Percentiles rank a stretch among this genome's conserved stretches.
Evolutionary conservation across 1,140 invertebrate genomes (phyloP).

Genomic region (Pomphorhynchus laevis): DNA sequence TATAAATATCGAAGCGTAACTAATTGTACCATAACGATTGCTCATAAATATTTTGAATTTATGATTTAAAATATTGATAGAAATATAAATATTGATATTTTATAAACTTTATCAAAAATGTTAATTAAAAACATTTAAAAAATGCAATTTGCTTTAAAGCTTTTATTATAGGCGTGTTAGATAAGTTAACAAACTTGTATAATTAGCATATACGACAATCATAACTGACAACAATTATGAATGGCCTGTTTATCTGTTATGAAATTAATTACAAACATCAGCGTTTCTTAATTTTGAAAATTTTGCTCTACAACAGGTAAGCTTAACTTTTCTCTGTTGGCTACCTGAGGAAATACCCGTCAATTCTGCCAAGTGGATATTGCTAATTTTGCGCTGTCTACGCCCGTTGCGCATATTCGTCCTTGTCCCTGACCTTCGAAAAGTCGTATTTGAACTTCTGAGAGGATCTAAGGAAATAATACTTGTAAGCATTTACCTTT

Average conservation of each 20-base stretch:
- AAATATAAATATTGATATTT: no score
- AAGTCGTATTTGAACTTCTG: slow-evolving; percentile 88
- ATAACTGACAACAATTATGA: slow-evolving; percentile 1
- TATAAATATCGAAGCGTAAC: no score
- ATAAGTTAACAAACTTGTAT: no score
- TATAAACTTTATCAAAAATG: no score
- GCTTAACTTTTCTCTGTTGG: slow-evolving; percentile 64
- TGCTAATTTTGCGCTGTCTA: slow-evolving; percentile 80
- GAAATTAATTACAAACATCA: slow-evolving; percentile 8
- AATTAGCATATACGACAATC: no score
- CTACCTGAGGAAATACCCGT: slow-evolving; percentile 61
- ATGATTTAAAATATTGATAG: no score
- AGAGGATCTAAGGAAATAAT: slow-evolving; percentile 96
- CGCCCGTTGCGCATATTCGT: slow-evolving; percentile 80
- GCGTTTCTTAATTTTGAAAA: slow-evolving; percentile 2
- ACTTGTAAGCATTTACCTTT: slow-evolving; percentile 28
- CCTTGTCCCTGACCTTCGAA: slow-evolving; percentile 86
- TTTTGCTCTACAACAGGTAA: slow-evolving; percentile 28
- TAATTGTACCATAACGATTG: no score
- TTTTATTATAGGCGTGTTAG: no score
- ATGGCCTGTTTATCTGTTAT: background rate
- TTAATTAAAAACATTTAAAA: no score
- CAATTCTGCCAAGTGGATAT: slow-evolving; percentile 52
- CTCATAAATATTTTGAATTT: no score
- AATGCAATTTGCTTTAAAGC: no score